phyloP scores from a whole-genome alignment of 2,888 invertebrate species.

The Cabera pusaria region DNA sequence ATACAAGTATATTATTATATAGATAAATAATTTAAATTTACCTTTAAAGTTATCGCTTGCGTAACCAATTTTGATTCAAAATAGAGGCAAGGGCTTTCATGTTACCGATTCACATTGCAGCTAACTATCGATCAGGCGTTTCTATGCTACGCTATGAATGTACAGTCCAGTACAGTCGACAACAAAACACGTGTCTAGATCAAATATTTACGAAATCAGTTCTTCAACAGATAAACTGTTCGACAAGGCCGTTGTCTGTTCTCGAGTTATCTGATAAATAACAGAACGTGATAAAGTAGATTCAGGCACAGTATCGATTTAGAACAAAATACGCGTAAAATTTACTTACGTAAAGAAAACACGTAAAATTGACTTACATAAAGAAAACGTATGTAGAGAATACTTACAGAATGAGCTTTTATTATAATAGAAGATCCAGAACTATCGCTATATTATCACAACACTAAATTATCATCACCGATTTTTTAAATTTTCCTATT shows the following conservation, averaged over 20 bases:
- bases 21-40: no score
- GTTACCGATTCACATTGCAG: constrained; percentile 5
- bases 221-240: constrained; percentile 11
- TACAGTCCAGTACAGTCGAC: constrained; percentile 1
- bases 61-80: no score
- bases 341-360: constrained; percentile 15
- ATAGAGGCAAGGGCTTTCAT: no score
- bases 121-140: constrained; percentile 16
- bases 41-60: no score
- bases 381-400: not conserved
- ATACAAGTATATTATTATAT: no score
- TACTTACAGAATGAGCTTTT: constrained; percentile 15
- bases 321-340: not conserved
- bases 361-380: no score
- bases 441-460: constrained; percentile 15
- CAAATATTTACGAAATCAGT: constrained; percentile 25
- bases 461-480: constrained; percentile 19
- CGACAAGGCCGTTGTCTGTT: constrained; percentile 6
- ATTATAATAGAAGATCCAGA: constrained; percentile 4
- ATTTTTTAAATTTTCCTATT: constrained; percentile 16
- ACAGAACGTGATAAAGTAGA: constrained; percentile 9
- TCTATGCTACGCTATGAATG: not conserved
- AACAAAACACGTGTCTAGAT: constrained; percentile 14
- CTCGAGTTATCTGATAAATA: constrained; percentile 6
- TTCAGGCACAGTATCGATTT: not conserved